Evolutionary conservation across 2,888 invertebrate species (phyloP), one percentile per base, ranked within the genome.

Genomic region (Muscina levida): DNA sequence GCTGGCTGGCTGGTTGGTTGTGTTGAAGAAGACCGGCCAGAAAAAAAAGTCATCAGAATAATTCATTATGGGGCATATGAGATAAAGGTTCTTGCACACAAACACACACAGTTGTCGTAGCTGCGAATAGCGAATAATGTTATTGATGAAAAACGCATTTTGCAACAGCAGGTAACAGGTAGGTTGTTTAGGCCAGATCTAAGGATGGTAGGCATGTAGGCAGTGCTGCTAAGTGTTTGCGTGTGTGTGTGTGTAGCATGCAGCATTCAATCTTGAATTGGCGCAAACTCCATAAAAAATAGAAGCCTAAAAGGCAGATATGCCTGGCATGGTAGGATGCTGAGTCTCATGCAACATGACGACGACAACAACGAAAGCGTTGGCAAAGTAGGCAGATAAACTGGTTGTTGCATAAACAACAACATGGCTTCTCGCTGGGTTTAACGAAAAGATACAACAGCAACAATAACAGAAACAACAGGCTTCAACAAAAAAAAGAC

Each of bases 61-160:
- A 81, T 81, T 81, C 81, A 81, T 77, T 81, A 77, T 74, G 17
- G 77, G 42, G 26, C 62, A 42, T 74, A 81, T 77, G 77, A 31
- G 31, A 81, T 81, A 81, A 81, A 75, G 74, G 75, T 67, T 13
- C 42, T 13, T 48, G 24, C 37, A 66, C 51, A 74, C 53, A 42
- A 68, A 48, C 48, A 78, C 59, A 77, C 75, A 84, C 79, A 5
- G 8, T 31, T n/a, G n/a, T n/a, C n/a, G 77, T 85, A 88, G 87
- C 86, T 86, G 86, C 77, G 46, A 81, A 77, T 8, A 44, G 39
- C 62, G 42, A 51, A 53, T 62, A 74, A 62, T 57, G 67, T 46
- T 77, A 68, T 77, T 81, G 74, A 68, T 72, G 72, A 72, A 83
- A 77, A 82, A 74, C 73, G 74, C 67, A 81, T 77, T 77, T 77